Percentiles rank a stretch among this genome's conserved stretches.
These are phyloP conservation scores for Ectemnius cavifrons DNA, from an alignment of 2,888 invertebrate species.

Conservation along the genomic window DNA sequence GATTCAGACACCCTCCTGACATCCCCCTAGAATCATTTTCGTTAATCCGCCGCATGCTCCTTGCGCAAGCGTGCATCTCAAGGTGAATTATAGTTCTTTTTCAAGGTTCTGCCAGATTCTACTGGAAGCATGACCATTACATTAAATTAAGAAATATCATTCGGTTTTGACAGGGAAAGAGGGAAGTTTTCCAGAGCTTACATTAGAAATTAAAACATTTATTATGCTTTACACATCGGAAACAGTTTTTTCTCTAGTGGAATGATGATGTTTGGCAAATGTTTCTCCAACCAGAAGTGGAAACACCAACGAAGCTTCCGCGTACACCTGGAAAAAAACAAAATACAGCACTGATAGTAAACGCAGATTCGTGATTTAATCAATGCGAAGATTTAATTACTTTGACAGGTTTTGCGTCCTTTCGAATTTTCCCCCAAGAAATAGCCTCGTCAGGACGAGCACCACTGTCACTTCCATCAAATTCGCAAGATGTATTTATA, in stretches of 20 bases:
- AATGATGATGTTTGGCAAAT: slow-evolving; percentile 83
- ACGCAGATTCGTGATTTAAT: neutral
- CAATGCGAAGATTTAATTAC: slow-evolving; percentile 71
- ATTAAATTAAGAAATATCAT: too few relatives aligned
- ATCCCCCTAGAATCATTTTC: slow-evolving; percentile 2
- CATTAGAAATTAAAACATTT: slow-evolving; percentile 17
- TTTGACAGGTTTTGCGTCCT: slow-evolving; percentile 93
- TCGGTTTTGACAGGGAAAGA: too few relatives aligned
- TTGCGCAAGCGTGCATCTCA: neutral
- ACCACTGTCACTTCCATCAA: slow-evolving; percentile 98
- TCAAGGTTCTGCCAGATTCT: too few relatives aligned
- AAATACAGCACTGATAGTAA: slow-evolving; percentile 13
- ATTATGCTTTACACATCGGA: slow-evolving; percentile 60
- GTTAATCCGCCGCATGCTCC: neutral
- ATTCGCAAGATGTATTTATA: slow-evolving; percentile 96
- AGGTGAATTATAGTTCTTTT: neutral
- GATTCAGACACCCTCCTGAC: slow-evolving; percentile 22
- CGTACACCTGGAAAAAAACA: slow-evolving; percentile 83
- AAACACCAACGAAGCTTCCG: slow-evolving; percentile 96
- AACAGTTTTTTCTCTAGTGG: slow-evolving; percentile 60
- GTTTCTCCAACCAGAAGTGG: slow-evolving; percentile 97
- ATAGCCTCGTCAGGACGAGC: slow-evolving; percentile 99
- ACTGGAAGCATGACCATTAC: too few relatives aligned
- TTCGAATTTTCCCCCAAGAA: slow-evolving; percentile 98
- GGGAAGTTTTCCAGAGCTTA: too few relatives aligned